Evolutionary conservation across 2,113 vertebrate species (phyloP).

Genomic region (Sapayoa aenigma): DNA sequence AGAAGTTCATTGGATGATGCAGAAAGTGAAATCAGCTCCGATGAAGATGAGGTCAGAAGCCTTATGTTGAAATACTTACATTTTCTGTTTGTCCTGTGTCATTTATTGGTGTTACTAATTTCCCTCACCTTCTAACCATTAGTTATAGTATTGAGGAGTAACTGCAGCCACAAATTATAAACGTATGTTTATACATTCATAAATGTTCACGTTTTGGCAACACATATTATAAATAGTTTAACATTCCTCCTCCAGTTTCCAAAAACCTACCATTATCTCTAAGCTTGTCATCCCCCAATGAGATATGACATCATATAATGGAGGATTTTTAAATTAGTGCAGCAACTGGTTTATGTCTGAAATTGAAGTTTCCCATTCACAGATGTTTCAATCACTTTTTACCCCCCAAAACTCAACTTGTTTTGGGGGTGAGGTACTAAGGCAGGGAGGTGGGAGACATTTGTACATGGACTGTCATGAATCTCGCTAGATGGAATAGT

Average conservation of each 20-base stretch:
- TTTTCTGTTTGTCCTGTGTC: background rate
- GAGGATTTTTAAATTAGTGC: background rate
- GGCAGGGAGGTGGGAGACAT: background rate
- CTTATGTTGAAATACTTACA: background rate
- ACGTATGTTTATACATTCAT: background rate
- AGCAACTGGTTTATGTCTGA: background rate
- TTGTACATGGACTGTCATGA: fast-evolving
- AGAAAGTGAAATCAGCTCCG: background rate
- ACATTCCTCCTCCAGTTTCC: background rate
- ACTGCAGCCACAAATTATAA: background rate
- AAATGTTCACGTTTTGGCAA: background rate
- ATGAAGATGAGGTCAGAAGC: constrained; percentile 50
- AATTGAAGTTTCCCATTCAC: background rate
- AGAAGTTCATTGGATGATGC: constrained; percentile 8
- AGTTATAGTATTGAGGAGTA: background rate
- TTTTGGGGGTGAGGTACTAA: background rate
- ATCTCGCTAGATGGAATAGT: background rate
- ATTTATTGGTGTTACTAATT: background rate
- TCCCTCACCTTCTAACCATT: background rate
- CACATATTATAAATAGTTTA: background rate
- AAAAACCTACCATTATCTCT: background rate
- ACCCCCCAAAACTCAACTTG: background rate
- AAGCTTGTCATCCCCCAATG: background rate
- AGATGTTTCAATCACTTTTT: background rate
- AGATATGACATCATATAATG: background rate